Evolutionary conservation across 1,140 invertebrate genomes (phyloP), one percentile per base, ranked within the genome.

Genomic region (Chironomus striatipennis): DNA sequence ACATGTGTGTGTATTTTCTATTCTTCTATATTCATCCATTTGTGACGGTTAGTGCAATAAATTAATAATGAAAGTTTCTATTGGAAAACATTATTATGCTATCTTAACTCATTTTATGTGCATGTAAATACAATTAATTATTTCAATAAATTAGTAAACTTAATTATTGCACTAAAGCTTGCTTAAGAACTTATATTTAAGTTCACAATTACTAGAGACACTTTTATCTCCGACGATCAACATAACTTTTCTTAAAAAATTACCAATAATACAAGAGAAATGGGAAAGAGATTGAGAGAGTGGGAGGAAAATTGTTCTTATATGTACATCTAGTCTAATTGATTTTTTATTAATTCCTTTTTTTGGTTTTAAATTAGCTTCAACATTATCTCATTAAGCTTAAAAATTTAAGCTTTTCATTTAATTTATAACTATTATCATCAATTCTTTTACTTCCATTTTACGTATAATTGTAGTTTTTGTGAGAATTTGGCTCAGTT

Each of bases 81-180:
- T 34, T 34, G 24, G 24, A 34, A 34, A 34, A 34, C 5, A 34
- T 34, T 34, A 34, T 34, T 34, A 34, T 34, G 24, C 24, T 34
- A 34, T 34, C 24, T 34, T 34, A 34, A 34, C 1, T 15, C 47
- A 5, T 15, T n/a, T 57, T 57, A 12, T 57, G 12, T 57, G 47
- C 12, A 15, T 15, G 5, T 57, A 12, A n/a, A 57, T 57, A 57
- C 12, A 57, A 57, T 57, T 12, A 57, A 12, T n/a, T n/a, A 57
- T n/a, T 15, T 57, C 12, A 57, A 57, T 57, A 57, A 57, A 57
- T 57, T 57, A 57, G 47, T 57, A 57, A 57, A 57, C 47, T 57
- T 57, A 57, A 57, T 57, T 57, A 57, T 57, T 57, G 47, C 47
- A 57, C 47, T 57, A 57, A 57, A 57, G 47, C 47, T 57, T 57